Percentiles rank a stretch among this genome's conserved stretches.
phyloP scores from a whole-genome alignment of 2,888 invertebrate species.

The Podotricha telesiphe region DNA sequence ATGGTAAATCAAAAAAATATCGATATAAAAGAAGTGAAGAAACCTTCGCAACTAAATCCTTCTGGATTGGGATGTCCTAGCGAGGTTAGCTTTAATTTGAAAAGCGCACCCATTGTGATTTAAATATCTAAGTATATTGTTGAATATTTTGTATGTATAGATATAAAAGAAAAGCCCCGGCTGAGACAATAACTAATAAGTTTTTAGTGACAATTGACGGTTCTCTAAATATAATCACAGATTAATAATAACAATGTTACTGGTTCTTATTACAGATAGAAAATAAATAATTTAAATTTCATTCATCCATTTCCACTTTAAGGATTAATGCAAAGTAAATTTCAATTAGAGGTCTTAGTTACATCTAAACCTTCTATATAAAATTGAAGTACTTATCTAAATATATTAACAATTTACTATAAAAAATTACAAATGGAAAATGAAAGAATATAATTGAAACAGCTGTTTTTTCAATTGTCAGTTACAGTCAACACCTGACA shows the following conservation, averaged over 20 bases:
- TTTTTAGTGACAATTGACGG: not conserved
- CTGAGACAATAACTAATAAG: not conserved
- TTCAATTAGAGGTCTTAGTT: too few relatives aligned
- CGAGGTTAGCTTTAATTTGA: constrained; percentile 89
- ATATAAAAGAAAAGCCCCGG: not conserved
- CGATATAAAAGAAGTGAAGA: not conserved
- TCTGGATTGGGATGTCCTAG: constrained; percentile 90
- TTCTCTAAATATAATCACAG: not conserved
- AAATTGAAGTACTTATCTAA: too few relatives aligned
- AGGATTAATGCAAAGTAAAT: too few relatives aligned
- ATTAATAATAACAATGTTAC: too few relatives aligned
- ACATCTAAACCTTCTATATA: too few relatives aligned
- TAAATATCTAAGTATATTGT: not conserved
- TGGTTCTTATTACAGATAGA: too few relatives aligned
- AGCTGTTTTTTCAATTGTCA: not conserved
- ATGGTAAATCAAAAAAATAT: not conserved
- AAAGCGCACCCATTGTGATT: constrained; percentile 82
- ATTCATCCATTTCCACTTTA: too few relatives aligned
- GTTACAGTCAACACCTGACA: not conserved
- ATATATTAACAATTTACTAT: too few relatives aligned
- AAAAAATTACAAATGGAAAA: not conserved
- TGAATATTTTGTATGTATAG: not conserved
- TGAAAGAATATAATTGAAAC: constrained; percentile 1
- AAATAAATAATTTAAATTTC: too few relatives aligned
- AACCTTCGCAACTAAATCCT: constrained; percentile 88